Conservation (phyloP, 1,140 invertebrate genomes). For the Melanaphis sacchari region DNA sequence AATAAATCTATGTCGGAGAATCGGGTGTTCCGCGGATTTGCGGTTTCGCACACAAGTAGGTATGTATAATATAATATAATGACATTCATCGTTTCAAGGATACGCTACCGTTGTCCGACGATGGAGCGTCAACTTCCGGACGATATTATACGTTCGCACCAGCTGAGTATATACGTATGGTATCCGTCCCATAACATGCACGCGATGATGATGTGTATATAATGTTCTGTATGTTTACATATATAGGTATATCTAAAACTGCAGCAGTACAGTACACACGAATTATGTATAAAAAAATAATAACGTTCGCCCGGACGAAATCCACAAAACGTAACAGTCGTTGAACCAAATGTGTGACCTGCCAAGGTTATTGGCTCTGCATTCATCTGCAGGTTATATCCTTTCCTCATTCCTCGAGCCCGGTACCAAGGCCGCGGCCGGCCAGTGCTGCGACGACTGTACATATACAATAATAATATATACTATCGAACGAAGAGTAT, state of each 20-base stretch:
- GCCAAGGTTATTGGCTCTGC: constrained; percentile 54
- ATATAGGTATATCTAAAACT: not conserved
- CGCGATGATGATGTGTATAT: constrained; percentile 11
- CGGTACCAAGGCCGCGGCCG: constrained; percentile 40
- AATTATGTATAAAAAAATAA: not conserved
- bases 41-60: not conserved
- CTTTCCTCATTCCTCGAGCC: constrained; percentile 40
- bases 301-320: constrained; percentile 44
- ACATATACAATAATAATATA: not conserved
- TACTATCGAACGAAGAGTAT: not conserved
- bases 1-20: not conserved
- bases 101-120: not conserved
- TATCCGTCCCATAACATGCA: not conserved
- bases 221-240: not conserved
- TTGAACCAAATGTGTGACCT: constrained; percentile 56
- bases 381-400: constrained; percentile 20
- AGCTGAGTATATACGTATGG: not conserved
- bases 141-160: not conserved
- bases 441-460: not conserved
- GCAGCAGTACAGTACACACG: not conserved
- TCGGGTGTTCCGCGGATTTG: not conserved
- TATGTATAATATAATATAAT: not conserved
- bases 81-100: not conserved
- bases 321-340: constrained; percentile 54
- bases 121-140: not conserved